A percentile compares a stretch with the other conserved stretches of the same genome.
Conservation (phyloP, 2,113 vertebrate species). For the Trachemys scripta region DNA sequence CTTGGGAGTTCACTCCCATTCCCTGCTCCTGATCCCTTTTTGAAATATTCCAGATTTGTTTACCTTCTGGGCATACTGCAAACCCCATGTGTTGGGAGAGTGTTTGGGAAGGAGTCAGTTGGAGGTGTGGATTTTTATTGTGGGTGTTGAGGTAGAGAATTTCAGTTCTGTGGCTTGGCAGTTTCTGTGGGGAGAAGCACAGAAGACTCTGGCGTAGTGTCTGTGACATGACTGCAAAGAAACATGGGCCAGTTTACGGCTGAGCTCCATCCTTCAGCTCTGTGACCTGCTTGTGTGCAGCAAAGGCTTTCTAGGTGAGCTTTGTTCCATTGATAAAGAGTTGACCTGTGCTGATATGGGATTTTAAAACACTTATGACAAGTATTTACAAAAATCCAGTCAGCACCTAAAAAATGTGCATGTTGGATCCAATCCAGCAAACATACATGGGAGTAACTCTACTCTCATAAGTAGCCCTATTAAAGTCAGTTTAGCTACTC, state of each 20-base stretch:
- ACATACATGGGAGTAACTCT: accelerated
- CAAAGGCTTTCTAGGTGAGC: not conserved
- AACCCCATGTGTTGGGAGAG: not conserved
- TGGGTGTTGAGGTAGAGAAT: not conserved
- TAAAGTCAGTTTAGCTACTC: not conserved
- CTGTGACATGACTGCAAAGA: not conserved
- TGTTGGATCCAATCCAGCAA: not conserved
- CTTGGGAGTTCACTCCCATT: not conserved
- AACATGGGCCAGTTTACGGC: not conserved
- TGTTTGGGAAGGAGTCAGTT: not conserved
- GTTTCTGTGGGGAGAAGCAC: not conserved
- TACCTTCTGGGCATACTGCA: not conserved
- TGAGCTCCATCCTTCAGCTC: not conserved
- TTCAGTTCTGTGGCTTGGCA: not conserved
- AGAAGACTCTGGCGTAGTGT: not conserved
- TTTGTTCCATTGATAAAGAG: not conserved
- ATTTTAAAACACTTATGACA: not conserved
- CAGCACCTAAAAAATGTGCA: not conserved
- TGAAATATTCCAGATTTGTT: not conserved
- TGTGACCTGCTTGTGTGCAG: not conserved
- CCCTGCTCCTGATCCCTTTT: not conserved
- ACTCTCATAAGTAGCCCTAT: not conserved
- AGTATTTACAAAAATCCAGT: not conserved
- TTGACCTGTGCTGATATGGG: not conserved
- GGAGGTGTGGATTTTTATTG: not conserved